Conservation (phyloP, 2,797 vertebrate genomes). For the Nannoperca obscura region DNA sequence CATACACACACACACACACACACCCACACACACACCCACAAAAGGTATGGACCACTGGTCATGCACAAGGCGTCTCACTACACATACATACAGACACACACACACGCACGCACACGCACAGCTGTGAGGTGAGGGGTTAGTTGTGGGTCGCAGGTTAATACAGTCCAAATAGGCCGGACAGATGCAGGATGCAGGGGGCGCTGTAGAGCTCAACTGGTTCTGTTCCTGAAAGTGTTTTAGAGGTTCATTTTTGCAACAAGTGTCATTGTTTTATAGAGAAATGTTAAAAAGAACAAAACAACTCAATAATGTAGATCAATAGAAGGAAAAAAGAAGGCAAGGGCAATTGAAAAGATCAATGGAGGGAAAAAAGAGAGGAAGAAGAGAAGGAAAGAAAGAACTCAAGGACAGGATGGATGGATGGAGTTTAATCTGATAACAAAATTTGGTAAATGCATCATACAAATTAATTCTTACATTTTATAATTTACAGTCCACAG, state of each 20-base stretch:
- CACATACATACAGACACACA: slow-evolving; percentile 49
- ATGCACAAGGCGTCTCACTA: slow-evolving; percentile 51
- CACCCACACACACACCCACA: neutral
- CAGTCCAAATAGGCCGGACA: slow-evolving; percentile 57
- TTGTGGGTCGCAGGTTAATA: slow-evolving; percentile 70
- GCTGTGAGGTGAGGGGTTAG: slow-evolving; percentile 67
- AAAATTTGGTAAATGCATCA: neutral
- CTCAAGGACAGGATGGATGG: neutral
- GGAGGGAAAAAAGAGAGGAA: too few relatives aligned
- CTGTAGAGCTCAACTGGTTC: slow-evolving; percentile 9
- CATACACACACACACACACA: slow-evolving; percentile 21
- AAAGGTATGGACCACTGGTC: slow-evolving; percentile 62
- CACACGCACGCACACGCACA: slow-evolving; percentile 44
- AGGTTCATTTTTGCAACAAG: neutral
- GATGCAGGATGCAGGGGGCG: slow-evolving; percentile 51
- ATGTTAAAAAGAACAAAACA: neutral
- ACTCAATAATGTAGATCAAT: neutral
- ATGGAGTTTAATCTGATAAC: neutral
- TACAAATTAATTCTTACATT: neutral
- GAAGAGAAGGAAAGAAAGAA: too few relatives aligned
- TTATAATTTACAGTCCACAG: neutral
- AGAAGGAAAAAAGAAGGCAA: neutral
- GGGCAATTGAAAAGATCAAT: neutral
- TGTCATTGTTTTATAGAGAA: neutral
- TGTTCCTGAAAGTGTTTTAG: neutral